A percentile compares a stretch with the other conserved stretches of the same genome.
These are phyloP conservation scores for Halocynthia roretzi DNA, from an alignment of 23 tunicate genomes.

Conservation along the genomic window DNA sequence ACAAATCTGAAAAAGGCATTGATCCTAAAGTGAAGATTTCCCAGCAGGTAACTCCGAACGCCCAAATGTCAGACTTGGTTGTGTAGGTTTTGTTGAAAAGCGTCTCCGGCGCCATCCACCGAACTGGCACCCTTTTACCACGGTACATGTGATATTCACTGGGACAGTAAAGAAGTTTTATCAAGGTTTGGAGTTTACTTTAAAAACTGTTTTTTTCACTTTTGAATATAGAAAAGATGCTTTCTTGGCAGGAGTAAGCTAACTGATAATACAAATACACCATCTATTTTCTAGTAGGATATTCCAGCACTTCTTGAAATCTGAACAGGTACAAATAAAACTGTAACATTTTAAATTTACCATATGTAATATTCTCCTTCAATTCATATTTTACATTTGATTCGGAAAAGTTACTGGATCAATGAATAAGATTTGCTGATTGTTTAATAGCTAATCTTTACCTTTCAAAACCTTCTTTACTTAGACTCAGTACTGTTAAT, in stretches of 20 bases:
- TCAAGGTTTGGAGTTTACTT: neutral
- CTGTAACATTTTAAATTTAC: no score
- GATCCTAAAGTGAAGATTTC: constrained; percentile 81
- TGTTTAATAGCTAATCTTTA: constrained; percentile 8
- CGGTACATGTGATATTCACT: constrained; percentile 53
- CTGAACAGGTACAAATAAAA: neutral
- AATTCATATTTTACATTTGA: no score
- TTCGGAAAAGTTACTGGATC: no score
- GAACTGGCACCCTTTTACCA: constrained; percentile 46
- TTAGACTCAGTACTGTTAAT: constrained; percentile 50
- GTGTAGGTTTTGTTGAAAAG: constrained; percentile 25
- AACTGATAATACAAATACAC: neutral
- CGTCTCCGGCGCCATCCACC: constrained; percentile 94
- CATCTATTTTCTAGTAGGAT: neutral
- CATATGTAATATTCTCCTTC: no score
- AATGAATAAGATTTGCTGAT: neutral
- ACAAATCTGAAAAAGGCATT: constrained; percentile 39
- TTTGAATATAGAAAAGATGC: neutral
- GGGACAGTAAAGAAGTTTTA: neutral
- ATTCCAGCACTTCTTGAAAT: neutral
- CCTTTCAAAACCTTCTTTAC: constrained; percentile 78
- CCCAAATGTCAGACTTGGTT: constrained; percentile 80
- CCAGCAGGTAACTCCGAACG: constrained; percentile 95
- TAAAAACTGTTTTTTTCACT: neutral
- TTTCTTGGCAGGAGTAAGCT: neutral